Evolutionary conservation across 2,888 invertebrate species (phyloP), one percentile per base, ranked within the genome.

Genomic region (Drosophila monieri): DNA sequence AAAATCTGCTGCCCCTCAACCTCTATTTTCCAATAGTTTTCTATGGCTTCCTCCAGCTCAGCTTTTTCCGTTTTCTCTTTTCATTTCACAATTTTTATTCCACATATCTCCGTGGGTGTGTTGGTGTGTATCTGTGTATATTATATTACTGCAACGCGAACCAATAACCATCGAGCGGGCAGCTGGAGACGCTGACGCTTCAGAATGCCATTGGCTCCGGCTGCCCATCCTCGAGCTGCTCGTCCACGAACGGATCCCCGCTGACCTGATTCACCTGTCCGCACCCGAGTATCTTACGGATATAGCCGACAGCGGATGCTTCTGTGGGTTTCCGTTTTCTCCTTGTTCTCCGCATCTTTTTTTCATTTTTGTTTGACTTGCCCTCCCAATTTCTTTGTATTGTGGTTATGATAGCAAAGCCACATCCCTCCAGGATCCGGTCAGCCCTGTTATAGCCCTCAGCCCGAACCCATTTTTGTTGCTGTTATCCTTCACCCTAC

Each of bases 111-210:
- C 32, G 47, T 32, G 62, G 21, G 35, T 59, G 56, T 41, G 41
- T 44, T 37, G 43, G 46, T 39, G 30, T 54, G 60, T 71, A 61
- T 74, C 66, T 83, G 76, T 83, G 69, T 86, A 84, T 85, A 78
- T 88, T 84, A 89, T 89, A 89, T 89, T 85, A 89, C 87, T 87
- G 85, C 85, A 80, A 77, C 85, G 88, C 85, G 89, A 89, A 90
- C 90, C 90, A 90, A 89, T 90, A 89, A 90, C 90, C 88, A 88
- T 81, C 85, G 88, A 90, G 80, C 77, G 80, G 81, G 77, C 78
- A 84, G 80, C 76, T 76, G 73, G 73, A 78, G 75, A 80, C 72
- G 77, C 68, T 56, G 68, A 76, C 66, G 65, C 77, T 85, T 80
- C 83, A 80, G 81, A 86, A 88, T 78, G 90, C 90, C 76, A 89